Percentiles rank a stretch among this genome's conserved stretches.
Evolutionary conservation across 1,140 invertebrate genomes (phyloP).

Genomic region (Macrocentrus cingulum): DNA sequence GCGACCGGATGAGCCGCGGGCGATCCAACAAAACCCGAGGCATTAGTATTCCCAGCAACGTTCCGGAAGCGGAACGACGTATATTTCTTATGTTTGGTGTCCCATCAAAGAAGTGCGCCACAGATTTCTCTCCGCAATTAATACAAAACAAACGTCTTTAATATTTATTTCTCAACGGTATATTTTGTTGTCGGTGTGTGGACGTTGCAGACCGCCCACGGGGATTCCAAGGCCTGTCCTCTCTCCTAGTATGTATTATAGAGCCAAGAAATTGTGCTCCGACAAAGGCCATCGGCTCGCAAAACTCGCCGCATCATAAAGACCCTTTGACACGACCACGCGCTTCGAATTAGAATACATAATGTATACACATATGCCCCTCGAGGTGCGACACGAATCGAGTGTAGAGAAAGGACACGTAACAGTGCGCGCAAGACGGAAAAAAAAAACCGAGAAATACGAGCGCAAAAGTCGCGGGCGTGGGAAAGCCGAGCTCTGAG

Average conservation of each 20-base stretch:
- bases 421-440: slow-evolving; percentile 20
- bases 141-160: no score
- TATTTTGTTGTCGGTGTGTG: no score
- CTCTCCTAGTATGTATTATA: not conserved
- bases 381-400: slow-evolving; percentile 18
- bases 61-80: slow-evolving; percentile 3
- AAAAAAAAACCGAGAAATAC: slow-evolving; percentile 25
- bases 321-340: slow-evolving; percentile 6
- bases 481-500: slow-evolving; percentile 44
- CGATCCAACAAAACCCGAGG: slow-evolving; percentile 14
- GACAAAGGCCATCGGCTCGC: slow-evolving; percentile 7
- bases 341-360: slow-evolving; percentile 18
- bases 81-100: not conserved
- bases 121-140: not conserved
- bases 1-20: slow-evolving; percentile 26
- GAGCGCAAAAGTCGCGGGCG: slow-evolving; percentile 43
- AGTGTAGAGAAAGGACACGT: slow-evolving; percentile 4
- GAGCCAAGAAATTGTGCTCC: not conserved
- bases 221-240: not conserved
- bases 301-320: slow-evolving; percentile 4
- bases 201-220: no score
- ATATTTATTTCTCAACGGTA: no score
- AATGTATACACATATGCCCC: no score
- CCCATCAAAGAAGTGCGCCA: not conserved
- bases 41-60: slow-evolving; percentile 24